These are phyloP conservation scores for Zaprionus vittiger DNA, from an alignment of 1,140 invertebrate species.

Conservation along the genomic window DNA sequence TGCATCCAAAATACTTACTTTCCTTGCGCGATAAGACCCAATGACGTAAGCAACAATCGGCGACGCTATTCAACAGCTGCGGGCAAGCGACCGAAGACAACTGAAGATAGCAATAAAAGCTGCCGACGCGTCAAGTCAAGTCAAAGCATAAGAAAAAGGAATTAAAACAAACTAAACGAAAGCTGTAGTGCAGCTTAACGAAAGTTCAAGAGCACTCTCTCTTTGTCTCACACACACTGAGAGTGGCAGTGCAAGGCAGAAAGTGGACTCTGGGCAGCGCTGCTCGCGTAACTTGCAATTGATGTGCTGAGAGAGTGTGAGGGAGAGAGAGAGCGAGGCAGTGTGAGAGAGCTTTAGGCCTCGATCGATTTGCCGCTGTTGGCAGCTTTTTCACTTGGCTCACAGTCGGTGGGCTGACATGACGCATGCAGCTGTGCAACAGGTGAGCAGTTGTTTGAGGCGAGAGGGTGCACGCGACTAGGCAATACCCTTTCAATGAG, in stretches of 20 bases:
- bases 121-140: slow-evolving; percentile 15
- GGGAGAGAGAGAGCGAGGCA: neutral
- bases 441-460: neutral
- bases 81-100: slow-evolving; percentile 35
- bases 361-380: slow-evolving; percentile 12
- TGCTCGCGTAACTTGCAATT: no score
- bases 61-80: slow-evolving; percentile 15
- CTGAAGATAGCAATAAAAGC: slow-evolving; percentile 49
- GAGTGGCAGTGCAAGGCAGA: neutral
- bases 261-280: neutral
- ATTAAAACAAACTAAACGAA: slow-evolving; percentile 18
- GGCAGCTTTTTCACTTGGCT: slow-evolving; percentile 4
- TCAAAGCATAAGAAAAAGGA: neutral
- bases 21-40: slow-evolving; percentile 3
- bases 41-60: neutral
- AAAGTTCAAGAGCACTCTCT: neutral
- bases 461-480: neutral
- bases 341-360: neutral
- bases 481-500: neutral
- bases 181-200: slow-evolving; percentile 8
- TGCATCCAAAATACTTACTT: neutral
- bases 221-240: neutral
- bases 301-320: neutral
- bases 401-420: neutral
- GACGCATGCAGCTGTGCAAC: neutral